Evolutionary conservation across 2,113 vertebrate genomes (phyloP), one percentile per base, ranked within the genome.

Genomic region (Rhipidura dahli): DNA sequence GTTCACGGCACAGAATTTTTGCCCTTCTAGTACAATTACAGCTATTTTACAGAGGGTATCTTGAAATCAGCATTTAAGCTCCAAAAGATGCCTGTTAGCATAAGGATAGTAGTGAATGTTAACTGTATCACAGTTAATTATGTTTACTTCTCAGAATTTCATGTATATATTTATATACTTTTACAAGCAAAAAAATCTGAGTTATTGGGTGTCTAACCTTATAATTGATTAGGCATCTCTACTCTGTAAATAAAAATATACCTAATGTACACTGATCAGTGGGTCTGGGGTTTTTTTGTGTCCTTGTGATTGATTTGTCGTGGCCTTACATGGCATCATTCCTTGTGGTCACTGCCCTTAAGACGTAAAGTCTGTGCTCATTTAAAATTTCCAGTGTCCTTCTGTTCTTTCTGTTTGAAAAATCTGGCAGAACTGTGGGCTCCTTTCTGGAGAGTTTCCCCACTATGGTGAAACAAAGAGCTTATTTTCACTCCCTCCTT

Each of bases 91-190:
- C 75, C 94, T 97, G 66, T 94, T 97, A 97, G 97, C 86, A 49
- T 97, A 98, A 94, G 82, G 88, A 93, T 95, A 86, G 89, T 97
- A 97, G 94, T 79, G 94, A 90, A 89, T 78, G 51, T 98, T 98
- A 97, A 97, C 97, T 98, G 83, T 96, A 96, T 96, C 95, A 80
- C 92, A 68, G 45, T 96, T 98, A 95, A 97, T 97, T 91, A 96
- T 97, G 96, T 98, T 98, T 98, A 98, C 95, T 97, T 97, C 91
- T 81, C 97, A 97, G 93, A 97, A 83, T 96, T 94, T 95, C 80
- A 70, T 98, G 97, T 98, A 98, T 95, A 98, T 98, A 98, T 98
- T 98, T 98, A 98, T 98, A 98, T 98, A 96, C 97, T 98, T 98
- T 95, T 97, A 97, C 97, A 94, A 90, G 96, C 37, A n/a, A 40